Evolutionary conservation across 2,113 vertebrate genomes (phyloP), one percentile per base, ranked within the genome.

Genomic region (Orientallactaga bullata): DNA sequence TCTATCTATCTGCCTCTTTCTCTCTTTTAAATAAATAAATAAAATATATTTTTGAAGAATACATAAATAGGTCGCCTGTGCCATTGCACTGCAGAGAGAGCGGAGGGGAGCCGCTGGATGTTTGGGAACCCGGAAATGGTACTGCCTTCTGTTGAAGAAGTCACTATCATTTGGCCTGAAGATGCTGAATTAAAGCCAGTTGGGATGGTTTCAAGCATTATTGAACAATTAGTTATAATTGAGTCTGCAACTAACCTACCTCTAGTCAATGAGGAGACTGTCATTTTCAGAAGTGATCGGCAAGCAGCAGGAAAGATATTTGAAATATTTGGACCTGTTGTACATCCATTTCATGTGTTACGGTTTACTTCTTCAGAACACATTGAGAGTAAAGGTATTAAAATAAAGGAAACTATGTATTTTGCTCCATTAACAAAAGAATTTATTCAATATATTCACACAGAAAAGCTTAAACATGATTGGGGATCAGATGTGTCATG

Each of bases 311-410:
- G 99, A 93, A 99, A 99, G 99, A 98, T 99, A 95, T 99, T 99
- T 97, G 99, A 99, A 97, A 98, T 99, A 90, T 99, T 99, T 95
- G 99, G 99, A 35, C 99, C 99, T 1, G 99, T 99, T 85, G 97
- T 97, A 85, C 99, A 98, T 97, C 99, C 99, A 0, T 99, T 99
- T 87, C 99, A 99, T 85, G 98, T 99, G 47, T 68, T 99, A 66
- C 98, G 99, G 26, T 99, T 99, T 97, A 99, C 99, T 97, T 98
- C 97, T 32, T 83, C 93, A 68, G 98, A 99, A 0, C 98, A 99
- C 66, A 98, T 99, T 79, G 97, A 95, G 84, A 97, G 61, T 84
- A 99, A 98, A 95, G 98, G 97, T 47, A 98, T 99, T 81, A 98
- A 98, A 80, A 97, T 99, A 91, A 98, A 98, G 35, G 98, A 99